Conservation (phyloP, 1,140 invertebrate genomes). For the Doryteuthis pealeii region DNA sequence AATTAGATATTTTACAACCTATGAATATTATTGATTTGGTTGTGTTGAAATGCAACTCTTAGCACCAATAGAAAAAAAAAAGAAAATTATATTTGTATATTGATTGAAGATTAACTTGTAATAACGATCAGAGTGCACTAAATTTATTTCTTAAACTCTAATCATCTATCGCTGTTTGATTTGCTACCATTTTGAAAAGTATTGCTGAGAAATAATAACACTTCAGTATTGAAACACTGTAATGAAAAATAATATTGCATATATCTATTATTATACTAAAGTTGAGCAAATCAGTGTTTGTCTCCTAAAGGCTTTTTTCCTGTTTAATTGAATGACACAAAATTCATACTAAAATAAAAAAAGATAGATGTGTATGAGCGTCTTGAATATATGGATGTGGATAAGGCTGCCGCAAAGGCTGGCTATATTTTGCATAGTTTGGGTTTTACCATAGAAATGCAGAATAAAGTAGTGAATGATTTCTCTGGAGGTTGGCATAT, state of each 20-base stretch:
- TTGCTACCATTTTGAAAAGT: not conserved
- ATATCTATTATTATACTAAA: too few species aligned
- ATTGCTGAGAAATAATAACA: not conserved
- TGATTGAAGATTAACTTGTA: too few species aligned
- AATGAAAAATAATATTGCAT: not conserved
- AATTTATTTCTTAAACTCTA: too few species aligned
- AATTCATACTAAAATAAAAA: not conserved
- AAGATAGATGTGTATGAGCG: conserved; percentile 96
- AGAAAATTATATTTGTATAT: too few species aligned
- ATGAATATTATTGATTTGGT: too few species aligned
- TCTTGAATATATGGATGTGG: conserved; percentile 93
- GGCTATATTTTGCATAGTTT: conserved; percentile 94
- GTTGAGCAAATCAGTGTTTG: too few species aligned
- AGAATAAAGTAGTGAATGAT: conserved; percentile 65
- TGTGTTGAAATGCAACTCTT: too few species aligned
- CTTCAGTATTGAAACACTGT: not conserved
- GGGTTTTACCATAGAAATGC: conserved; percentile 95
- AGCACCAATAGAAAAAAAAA: too few species aligned
- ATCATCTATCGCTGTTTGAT: not conserved
- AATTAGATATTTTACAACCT: too few species aligned
- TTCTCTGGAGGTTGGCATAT: conserved; percentile 91
- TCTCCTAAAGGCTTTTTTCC: too few species aligned
- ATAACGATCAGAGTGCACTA: too few species aligned
- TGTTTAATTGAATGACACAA: too few species aligned
- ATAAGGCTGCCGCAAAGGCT: conserved; percentile 91